Evolutionary conservation across 2,888 invertebrate genomes (phyloP), one percentile per base, ranked within the genome.

Genomic region (Tupiocoris notatus): DNA sequence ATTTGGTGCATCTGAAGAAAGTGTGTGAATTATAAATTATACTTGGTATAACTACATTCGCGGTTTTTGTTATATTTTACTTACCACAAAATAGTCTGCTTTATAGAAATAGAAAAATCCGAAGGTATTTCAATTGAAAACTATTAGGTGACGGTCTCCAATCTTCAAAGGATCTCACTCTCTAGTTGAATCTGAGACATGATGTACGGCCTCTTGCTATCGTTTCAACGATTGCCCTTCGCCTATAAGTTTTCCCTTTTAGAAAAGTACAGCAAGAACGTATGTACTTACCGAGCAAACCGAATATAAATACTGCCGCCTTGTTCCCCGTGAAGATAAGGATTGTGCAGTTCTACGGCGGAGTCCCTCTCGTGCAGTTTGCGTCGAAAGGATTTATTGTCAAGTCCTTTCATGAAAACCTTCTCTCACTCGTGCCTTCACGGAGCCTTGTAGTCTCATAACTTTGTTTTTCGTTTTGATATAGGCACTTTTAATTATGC

Each of bases 401-500:
- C 18, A 9, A 67, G 58, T 21, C 67, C 67, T 59, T 70, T 59
- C 25, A 18, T 18, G 59, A 57, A 22, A 22, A 39, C 59, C 70
- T 59, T 66, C 54, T 17, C n/a, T n/a, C n/a, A n/a, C n/a, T n/a
- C n/a, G n/a, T n/a, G n/a, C n/a, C n/a, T n/a, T n/a, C n/a, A n/a
- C n/a, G n/a, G n/a, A n/a, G n/a, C n/a, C n/a, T n/a, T n/a, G 22
- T 24, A 25, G 57, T 58, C 59, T 7, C 70, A 59, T 70, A 58
- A 57, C 59, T 70, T 39, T 16, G 57, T 24, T 65, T 65, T 39
- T 39, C 1, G 7, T 62, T 54, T 23, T 54, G 73, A 73, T 63
- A 63, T 63, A 73, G 39, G 62, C 22, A 22, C 62, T 73, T 73
- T 73, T 73, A 73, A 73, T 73, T 73, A 73, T 73, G 73, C 22